A percentile compares a stretch with the other conserved stretches of the same genome.
phyloP scores from a whole-genome alignment of 2,797 vertebrate genomes.

The Gobionotothen gibberifrons region DNA sequence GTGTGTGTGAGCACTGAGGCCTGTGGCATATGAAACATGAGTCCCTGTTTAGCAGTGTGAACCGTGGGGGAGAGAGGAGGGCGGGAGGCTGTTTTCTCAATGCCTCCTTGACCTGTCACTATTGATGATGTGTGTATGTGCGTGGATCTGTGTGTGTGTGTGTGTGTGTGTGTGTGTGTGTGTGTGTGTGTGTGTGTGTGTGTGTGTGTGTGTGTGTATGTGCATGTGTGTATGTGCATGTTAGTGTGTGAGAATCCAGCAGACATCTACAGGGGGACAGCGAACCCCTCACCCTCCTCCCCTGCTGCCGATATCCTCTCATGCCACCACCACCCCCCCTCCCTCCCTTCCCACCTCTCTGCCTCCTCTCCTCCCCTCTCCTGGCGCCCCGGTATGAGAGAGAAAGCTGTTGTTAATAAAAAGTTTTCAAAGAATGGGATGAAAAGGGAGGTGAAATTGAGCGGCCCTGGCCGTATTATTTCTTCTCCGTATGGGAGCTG shows the following conservation, averaged over 20 bases:
- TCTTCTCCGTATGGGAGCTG: conserved; percentile 88
- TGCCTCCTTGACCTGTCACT: conserved; percentile 82
- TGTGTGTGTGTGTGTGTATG: conserved; percentile 55
- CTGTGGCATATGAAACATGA: conserved; percentile 79
- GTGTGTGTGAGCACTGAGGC: conserved; percentile 35
- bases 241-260: conserved; percentile 70
- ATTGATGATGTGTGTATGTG: conserved; percentile 79
- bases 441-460: conserved; percentile 89
- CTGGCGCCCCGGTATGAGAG: conserved; percentile 79
- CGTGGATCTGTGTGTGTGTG: conserved; percentile 27
- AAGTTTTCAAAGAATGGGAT: conserved; percentile 88
- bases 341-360: conserved; percentile 35
- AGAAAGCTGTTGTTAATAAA: conserved; percentile 90
- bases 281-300: conserved; percentile 36
- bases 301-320: conserved; percentile 67
- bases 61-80: conserved; percentile 52
- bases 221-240: conserved; percentile 24
- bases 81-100: conserved; percentile 66
- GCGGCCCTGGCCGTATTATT: conserved; percentile 86
- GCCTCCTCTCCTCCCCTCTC: conserved; percentile 69
- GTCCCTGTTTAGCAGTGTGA: conserved; percentile 76
- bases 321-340: conserved; percentile 55
- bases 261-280: conserved; percentile 76
- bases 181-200: conserved; percentile 59
- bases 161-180: conserved; percentile 52